These are phyloP conservation scores for Podarcis cretensis DNA, from an alignment of 2,113 vertebrate species.

Conservation along the genomic window DNA sequence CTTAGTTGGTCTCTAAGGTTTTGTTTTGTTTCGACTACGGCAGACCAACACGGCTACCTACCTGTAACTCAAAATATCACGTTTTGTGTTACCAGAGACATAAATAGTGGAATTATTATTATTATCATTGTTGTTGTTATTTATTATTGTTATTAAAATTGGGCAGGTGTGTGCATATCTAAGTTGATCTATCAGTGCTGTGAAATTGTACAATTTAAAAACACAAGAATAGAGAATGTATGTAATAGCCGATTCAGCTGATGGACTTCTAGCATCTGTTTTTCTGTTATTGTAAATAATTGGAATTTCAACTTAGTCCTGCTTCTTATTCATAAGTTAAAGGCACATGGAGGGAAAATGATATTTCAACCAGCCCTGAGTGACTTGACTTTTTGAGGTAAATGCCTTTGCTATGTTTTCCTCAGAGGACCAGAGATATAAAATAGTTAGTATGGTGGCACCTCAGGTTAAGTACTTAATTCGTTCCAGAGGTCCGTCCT, in stretches of 20 bases:
- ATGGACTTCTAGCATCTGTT: not conserved
- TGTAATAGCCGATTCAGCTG: not conserved
- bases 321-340: not conserved
- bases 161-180: no score
- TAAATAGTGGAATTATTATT: not conserved
- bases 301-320: not conserved
- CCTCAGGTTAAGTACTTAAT: no score
- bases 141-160: no score
- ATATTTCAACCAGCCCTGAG: not conserved
- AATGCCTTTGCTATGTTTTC: not conserved
- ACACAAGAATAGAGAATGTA: not conserved
- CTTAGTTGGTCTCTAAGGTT: no score
- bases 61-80: not conserved
- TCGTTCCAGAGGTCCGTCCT: no score
- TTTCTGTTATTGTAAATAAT: not conserved
- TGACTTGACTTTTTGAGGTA: not conserved
- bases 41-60: no score
- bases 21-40: no score
- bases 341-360: not conserved
- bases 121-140: no score
- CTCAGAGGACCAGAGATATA: not conserved
- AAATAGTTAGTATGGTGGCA: not conserved
- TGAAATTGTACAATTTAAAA: not conserved
- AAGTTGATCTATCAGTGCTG: not conserved
- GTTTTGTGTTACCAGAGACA: not conserved